A percentile compares a stretch with the other conserved stretches of the same genome.
Conservation (phyloP, 2,113 vertebrate species). For the Apaloderma vittatum region DNA sequence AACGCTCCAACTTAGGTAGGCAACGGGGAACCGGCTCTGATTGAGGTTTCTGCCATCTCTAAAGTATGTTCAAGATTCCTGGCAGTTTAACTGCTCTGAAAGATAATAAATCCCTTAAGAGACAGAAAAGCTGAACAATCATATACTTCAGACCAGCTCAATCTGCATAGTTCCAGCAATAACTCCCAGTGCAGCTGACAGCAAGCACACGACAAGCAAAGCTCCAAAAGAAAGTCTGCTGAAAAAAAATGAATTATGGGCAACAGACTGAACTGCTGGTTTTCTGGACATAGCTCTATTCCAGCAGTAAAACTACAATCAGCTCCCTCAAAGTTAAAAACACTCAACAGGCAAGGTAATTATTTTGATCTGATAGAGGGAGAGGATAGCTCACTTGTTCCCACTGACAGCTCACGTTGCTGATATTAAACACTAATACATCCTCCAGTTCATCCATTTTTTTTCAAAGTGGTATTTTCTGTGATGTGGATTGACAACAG, state of each 20-base stretch:
- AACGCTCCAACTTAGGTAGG: not conserved
- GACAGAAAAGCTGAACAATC: not conserved
- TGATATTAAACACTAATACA: not conserved
- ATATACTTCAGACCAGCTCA: not conserved
- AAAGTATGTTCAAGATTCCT: not conserved
- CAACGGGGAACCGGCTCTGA: not conserved
- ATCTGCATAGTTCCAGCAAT: not conserved
- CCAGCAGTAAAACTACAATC: constrained; percentile 40
- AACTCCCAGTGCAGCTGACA: not conserved
- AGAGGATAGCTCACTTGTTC: not conserved
- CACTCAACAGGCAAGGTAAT: not conserved
- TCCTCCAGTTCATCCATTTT: not conserved
- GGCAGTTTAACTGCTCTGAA: not conserved
- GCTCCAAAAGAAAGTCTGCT: not conserved
- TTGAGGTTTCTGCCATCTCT: not conserved
- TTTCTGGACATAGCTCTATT: not conserved
- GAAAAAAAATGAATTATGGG: not conserved
- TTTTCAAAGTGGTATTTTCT: not conserved
- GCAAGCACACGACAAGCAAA: not conserved
- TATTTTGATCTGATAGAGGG: not conserved
- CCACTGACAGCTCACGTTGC: not conserved
- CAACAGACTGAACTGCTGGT: not conserved
- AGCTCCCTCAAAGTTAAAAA: constrained; percentile 44
- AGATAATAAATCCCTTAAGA: constrained; percentile 21
- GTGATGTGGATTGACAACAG: not conserved